phyloP scores from a whole-genome alignment of 37 sponge, comb jelly and placozoan species.

The Halisarca cf. caerulea region DNA sequence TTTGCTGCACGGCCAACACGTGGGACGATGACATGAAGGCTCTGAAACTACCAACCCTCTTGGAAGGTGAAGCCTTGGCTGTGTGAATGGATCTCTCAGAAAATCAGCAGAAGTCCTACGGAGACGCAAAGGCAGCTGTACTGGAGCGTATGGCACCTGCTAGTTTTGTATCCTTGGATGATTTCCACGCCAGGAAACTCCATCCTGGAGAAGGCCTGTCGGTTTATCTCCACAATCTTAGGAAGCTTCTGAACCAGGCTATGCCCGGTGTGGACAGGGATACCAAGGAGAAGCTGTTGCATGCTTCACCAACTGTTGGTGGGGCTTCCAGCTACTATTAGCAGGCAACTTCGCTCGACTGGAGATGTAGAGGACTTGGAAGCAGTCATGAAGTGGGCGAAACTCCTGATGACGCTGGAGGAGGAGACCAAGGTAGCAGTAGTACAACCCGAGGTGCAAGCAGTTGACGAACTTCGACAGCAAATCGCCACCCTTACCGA shows the following conservation, averaged over 20 bases:
- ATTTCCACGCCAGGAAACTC: constrained; percentile 36
- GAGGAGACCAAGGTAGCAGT: background rate
- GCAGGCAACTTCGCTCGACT: constrained; percentile 33
- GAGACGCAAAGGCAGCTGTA: no score
- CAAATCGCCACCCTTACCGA: constrained; percentile 32
- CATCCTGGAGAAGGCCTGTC: constrained; percentile 32
- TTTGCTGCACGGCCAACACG: background rate
- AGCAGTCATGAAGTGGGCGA: background rate
- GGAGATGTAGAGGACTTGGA: constrained; percentile 22
- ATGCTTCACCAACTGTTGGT: constrained; percentile 54
- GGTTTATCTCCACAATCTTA: constrained; percentile 42
- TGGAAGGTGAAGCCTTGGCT: background rate
- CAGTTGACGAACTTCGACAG: background rate
- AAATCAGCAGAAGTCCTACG: no score
- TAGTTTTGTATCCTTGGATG: constrained; percentile 28
- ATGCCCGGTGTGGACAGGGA: constrained; percentile 44
- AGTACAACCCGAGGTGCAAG: background rate
- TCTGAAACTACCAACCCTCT: background rate
- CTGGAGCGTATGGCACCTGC: background rate
- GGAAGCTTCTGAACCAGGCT: constrained; percentile 46
- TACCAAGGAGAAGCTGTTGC: constrained; percentile 24
- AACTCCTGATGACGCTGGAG: constrained; percentile 1
- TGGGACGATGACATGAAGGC: background rate
- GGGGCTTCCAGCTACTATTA: constrained; percentile 31
- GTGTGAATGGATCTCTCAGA: background rate